Base-by-base conservation (phyloP, 2,797 vertebrate species). In the Mormyrops boulengeri region DNA sequence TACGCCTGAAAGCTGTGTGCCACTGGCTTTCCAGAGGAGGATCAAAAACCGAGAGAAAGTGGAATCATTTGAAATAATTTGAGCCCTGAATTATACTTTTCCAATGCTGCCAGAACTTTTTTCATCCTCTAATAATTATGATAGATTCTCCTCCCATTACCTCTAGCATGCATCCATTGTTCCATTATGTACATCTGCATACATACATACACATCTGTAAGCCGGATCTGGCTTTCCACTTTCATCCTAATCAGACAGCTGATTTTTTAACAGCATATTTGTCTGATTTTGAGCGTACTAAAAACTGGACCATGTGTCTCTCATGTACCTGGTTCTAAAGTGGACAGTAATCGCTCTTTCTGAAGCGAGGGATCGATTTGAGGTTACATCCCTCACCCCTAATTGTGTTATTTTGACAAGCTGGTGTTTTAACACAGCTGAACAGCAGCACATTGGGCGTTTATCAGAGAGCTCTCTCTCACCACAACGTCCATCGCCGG, bases 391-490 rank as follows among this genome's bases (percentile, higher is more conserved):
- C 49, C 0, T n/a, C 34, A 62, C 26, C 41, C 55, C 49, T 87
- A 87, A 87, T 66, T 8, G 44, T 87, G 26, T 89, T 86, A 87
- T 87, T 30, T 41, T 52, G 82, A 69, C 22, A 47, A 84, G 19
- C 89, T 26, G 34, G 8, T 49, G 41, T 89, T 69, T 88, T 89
- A 26, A 66, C n/a, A 66, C 44, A 34, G 22, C 82, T 41, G 49
- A 86, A 89, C 44, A 50, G n/a, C 82, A 11, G 38, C 57, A 30
- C 19, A 11, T 52, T 55, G 7, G 8, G 4, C 3, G 2, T 2
- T 85, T 2, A 14, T 17, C 38, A 88, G 30, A 66, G 22, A 66
- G 55, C 17, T 50, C 9, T 26, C 11, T 17, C n/a, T 85, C 55
- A 7, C 44, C 85, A n/a, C n/a, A 4, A 73, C 14, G 14, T 66